Evolutionary conservation across 2,888 invertebrate genomes (phyloP), one percentile per base, ranked within the genome.

Genomic region (Nasonovia ribisnigri): DNA sequence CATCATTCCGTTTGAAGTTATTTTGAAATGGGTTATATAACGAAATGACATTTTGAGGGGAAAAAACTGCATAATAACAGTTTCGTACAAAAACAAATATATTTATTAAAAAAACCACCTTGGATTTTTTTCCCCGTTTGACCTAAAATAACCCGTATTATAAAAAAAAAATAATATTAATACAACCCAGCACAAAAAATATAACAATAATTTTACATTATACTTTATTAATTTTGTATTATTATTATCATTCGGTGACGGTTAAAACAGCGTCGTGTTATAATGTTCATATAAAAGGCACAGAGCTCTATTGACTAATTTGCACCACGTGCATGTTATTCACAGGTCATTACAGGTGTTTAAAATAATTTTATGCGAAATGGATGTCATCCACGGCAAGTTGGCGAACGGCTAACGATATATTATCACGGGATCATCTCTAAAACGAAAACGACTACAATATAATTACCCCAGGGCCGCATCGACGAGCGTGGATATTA

Each of bases 281-380:
- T 36, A 77, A 77, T 77, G 42, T 77, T n/a, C 0, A 20, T 77
- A 36, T 20, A 77, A 8, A 54, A 77, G 4, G 1, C 36, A 20
- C 36, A 36, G 77, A 24, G 36, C 36, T 36, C 36, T 77, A 36
- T 77, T 36, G 36, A 77, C 77, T 77, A 77, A 36, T 77, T 20
- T 36, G 6, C 20, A 20, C 36, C 3, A 8, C 20, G 26, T 57
- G 10, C 57, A 48, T 48, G 60, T 92, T 87, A 92, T 48, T 92
- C 46, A 92, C 87, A 48, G 60, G 43, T 87, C 87, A 87, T 92
- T 92, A 92, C 57, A 57, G 91, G 86, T 86, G 57, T 86, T 92
- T 36, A n/a, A 43, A 84, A 84, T 57, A 24, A 60, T 89, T 60
- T 60, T 36, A 43, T 8, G 43, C 10, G 43, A n/a, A 42, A 89